phyloP scores from a whole-genome alignment of 2,888 invertebrate genomes.

The Eupithecia abbreviata region DNA sequence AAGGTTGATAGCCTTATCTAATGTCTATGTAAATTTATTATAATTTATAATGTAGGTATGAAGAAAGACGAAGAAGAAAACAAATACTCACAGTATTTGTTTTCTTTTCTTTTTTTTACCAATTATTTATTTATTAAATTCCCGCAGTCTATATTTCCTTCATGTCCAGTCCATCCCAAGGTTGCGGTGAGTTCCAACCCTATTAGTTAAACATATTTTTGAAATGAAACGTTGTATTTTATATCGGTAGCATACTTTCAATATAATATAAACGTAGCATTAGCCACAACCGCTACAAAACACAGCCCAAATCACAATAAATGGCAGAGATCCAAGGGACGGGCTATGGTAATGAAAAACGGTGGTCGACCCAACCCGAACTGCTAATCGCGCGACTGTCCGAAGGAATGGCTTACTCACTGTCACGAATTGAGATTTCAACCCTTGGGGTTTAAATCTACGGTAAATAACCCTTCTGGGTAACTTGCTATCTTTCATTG shows the following conservation, averaged over 20 bases:
- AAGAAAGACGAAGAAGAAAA: no score
- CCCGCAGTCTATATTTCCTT: no score
- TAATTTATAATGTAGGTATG: no score
- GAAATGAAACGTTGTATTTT: not conserved
- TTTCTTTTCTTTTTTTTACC: no score
- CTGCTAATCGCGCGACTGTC: slow-evolving; percentile 17
- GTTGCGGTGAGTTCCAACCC: not conserved
- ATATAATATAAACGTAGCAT: not conserved
- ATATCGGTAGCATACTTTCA: not conserved
- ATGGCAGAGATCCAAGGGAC: slow-evolving; percentile 30
- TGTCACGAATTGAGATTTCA: not conserved
- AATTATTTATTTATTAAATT: no score
- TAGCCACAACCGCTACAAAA: not conserved
- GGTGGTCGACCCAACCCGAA: slow-evolving; percentile 28
- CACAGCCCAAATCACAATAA: not conserved
- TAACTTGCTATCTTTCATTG: slow-evolving; percentile 1
- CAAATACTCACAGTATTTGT: no score
- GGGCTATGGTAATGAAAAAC: slow-evolving; percentile 27
- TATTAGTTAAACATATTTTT: no score
- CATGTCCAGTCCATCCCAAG: no score
- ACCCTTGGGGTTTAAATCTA: not conserved
- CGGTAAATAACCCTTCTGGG: not conserved
- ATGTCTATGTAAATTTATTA: no score
- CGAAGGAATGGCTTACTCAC: slow-evolving; percentile 8
- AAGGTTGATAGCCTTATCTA: no score